Evolutionary conservation across 2,113 vertebrate species (phyloP).

Genomic region (Petrocephalus zakoni): DNA sequence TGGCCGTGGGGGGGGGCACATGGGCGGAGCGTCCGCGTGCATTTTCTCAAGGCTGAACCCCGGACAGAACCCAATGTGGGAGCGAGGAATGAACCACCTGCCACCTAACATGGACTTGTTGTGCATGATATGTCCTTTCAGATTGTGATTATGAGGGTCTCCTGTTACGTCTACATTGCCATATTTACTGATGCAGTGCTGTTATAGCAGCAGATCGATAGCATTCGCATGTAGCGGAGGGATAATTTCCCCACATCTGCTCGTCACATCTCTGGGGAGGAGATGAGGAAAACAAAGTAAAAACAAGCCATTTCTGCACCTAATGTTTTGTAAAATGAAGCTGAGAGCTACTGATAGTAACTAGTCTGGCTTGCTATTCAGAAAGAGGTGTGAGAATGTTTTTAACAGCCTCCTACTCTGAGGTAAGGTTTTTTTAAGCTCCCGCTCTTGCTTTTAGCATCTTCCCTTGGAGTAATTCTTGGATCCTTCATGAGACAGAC

Average conservation of each 20-base stretch:
- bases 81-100: neutral
- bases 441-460: neutral
- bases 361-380: neutral
- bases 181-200: neutral
- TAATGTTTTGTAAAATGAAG: conserved; percentile 6
- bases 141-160: neutral
- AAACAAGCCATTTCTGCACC: conserved; percentile 6
- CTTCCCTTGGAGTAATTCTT: neutral
- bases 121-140: neutral
- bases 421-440: neutral
- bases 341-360: conserved; percentile 5
- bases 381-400: conserved; percentile 2
- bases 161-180: neutral
- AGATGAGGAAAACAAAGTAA: neutral
- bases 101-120: neutral
- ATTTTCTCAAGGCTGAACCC: neutral
- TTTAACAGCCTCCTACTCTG: conserved; percentile 9
- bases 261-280: neutral
- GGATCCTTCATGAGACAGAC: neutral
- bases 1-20: neutral
- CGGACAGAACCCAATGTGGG: neutral
- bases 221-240: neutral
- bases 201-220: neutral
- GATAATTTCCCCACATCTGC: neutral
- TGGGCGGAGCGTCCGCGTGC: neutral